Conservation (phyloP, 1,140 invertebrate species). For the Drosophila busckii region DNA sequence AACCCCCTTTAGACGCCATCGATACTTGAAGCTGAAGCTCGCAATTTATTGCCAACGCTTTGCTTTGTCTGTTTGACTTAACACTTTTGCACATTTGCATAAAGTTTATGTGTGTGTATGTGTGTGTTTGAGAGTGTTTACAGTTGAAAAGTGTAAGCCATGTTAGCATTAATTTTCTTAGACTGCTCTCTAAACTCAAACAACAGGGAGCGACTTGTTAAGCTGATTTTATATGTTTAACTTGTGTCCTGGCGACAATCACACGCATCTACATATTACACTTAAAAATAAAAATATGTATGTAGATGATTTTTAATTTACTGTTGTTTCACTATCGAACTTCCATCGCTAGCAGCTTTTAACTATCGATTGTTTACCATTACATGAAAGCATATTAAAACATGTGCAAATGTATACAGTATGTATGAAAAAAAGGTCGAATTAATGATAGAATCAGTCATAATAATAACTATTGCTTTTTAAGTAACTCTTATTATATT, state of each 20-base stretch:
- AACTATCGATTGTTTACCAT: too few relatives aligned
- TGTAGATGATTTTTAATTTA: too few relatives aligned
- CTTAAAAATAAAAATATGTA: too few relatives aligned
- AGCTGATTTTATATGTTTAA: slow-evolving; percentile 63
- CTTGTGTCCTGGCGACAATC: slow-evolving; percentile 52
- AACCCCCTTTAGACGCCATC: background rate
- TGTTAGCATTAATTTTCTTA: slow-evolving; percentile 34
- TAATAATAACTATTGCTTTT: too few relatives aligned
- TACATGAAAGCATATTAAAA: too few relatives aligned
- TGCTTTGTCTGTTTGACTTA: slow-evolving; percentile 10
- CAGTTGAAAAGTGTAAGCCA: slow-evolving; percentile 31
- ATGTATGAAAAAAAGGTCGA: too few relatives aligned
- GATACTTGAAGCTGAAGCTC: slow-evolving; percentile 9
- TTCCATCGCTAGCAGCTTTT: too few relatives aligned
- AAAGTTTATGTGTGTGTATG: background rate
- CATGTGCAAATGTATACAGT: too few relatives aligned
- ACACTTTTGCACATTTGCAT: background rate
- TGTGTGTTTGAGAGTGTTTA: slow-evolving; percentile 6
- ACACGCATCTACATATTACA: too few relatives aligned
- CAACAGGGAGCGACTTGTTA: slow-evolving; percentile 49
- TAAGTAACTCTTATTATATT: too few relatives aligned
- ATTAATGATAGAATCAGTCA: too few relatives aligned
- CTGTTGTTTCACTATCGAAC: too few relatives aligned
- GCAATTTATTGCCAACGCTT: slow-evolving; percentile 26
- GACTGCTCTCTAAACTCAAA: slow-evolving; percentile 47